Evolutionary conservation across 2,797 vertebrate genomes (phyloP).

Genomic region (Acipenser transmontanus): DNA sequence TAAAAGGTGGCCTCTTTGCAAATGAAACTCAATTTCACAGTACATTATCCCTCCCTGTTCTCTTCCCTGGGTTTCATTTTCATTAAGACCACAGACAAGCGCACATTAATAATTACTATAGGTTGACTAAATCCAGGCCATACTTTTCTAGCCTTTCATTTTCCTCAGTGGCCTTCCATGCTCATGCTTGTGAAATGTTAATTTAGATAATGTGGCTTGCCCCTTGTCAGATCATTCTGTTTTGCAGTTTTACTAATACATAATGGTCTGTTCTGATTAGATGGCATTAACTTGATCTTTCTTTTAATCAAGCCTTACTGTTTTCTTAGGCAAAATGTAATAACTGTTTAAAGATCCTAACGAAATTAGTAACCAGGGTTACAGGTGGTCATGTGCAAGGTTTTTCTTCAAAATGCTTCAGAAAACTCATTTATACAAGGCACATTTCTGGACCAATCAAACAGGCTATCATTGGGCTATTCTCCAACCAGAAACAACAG

Average conservation of each 20-base stretch:
- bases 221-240: slow-evolving; percentile 61
- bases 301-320: slow-evolving; percentile 61
- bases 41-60: slow-evolving; percentile 77
- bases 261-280: slow-evolving; percentile 73
- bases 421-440: slow-evolving; percentile 18
- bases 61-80: slow-evolving; percentile 83
- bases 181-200: slow-evolving; percentile 67
- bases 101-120: slow-evolving; percentile 83
- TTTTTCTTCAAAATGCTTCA: not conserved
- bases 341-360: slow-evolving; percentile 42
- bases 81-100: slow-evolving; percentile 79
- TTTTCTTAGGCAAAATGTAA: slow-evolving; percentile 36
- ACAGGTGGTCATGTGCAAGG: not conserved
- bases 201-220: slow-evolving; percentile 69
- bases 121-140: slow-evolving; percentile 72
- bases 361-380: slow-evolving; percentile 40
- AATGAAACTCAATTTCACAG: slow-evolving; percentile 81
- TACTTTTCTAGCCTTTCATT: slow-evolving; percentile 60
- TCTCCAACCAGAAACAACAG: no score
- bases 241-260: slow-evolving; percentile 66
- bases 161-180: slow-evolving; percentile 59
- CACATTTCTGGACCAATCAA: slow-evolving; percentile 23
- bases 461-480: slow-evolving; percentile 5
- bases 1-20: slow-evolving; percentile 88
- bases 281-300: slow-evolving; percentile 68